Evolutionary conservation across 2,797 vertebrate species (phyloP).

Genomic region (Anniella stebbinsi): DNA sequence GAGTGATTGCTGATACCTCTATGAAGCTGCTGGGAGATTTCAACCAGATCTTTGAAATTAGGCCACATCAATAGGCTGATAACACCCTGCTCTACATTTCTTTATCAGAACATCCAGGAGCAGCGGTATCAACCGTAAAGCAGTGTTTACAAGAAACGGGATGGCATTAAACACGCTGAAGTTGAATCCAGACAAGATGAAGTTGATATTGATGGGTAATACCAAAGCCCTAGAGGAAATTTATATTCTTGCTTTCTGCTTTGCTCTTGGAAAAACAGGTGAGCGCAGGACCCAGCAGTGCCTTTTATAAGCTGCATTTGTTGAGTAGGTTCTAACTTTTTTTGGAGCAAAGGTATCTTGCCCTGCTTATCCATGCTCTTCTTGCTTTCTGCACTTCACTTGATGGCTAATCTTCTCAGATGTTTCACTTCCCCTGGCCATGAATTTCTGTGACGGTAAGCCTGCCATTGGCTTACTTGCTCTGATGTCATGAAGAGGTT

Average conservation of each 20-base stretch:
- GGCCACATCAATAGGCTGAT: too few species aligned
- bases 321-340: background rate
- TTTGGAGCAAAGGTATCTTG: background rate
- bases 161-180: too few species aligned
- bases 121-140: too few species aligned
- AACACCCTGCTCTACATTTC: too few species aligned
- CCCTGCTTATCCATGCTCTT: background rate
- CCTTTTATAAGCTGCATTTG: background rate
- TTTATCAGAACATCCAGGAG: too few species aligned
- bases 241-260: background rate
- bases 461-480: background rate
- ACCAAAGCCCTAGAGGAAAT: background rate
- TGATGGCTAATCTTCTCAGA: background rate
- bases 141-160: too few species aligned
- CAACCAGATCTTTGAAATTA: too few species aligned
- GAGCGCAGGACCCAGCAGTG: background rate
- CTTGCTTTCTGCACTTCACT: background rate
- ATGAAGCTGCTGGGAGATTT: too few species aligned
- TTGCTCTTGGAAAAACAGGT: background rate
- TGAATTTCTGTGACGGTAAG: background rate
- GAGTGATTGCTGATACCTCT: too few species aligned
- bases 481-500: background rate
- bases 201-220: too few species aligned
- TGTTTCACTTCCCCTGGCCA: background rate
- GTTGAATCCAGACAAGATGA: too few species aligned